Evolutionary conservation across 2,888 invertebrate genomes (phyloP), one percentile per base, ranked within the genome.

Genomic region (Rhaphigaster nebulosa): DNA sequence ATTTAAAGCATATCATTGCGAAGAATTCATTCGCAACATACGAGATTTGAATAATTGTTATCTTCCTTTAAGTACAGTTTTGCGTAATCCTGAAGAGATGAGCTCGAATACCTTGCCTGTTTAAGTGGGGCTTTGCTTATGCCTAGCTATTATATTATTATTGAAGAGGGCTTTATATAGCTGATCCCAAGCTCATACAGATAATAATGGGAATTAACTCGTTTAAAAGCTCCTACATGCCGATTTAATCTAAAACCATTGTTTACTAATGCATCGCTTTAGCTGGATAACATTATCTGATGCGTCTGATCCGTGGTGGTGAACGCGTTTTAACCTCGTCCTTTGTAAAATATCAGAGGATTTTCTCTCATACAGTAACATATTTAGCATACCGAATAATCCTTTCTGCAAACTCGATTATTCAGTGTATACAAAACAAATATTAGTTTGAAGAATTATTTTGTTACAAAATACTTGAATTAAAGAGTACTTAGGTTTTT

Each of bases 171-270:
- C 80, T 80, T 45, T 80, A 80, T 80, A 41, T 1, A 26, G 80
- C 80, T 80, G 3, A 80, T 26, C 80, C 80, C 41, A 3, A 8
- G 10, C 41, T n/a, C 80, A 26, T 23, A 41, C 8, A 26, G 26
- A 10, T 41, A 80, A 41, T 80, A 80, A 80, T 80, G 23, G 80
- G 80, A 41, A 80, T 80, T 80, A 80, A 80, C 41, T 80, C 13
- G 80, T 80, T 80, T 80, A 41, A 80, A 80, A 80, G 80, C 80
- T 45, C 41, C 8, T 80, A 26, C 20, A 41, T 80, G 26, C 80
- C 38, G 80, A 80, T 80, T 80, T 80, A 80, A 80, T 80, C 41
- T 41, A 41, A 26, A 80, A 80, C 80, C 80, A 80, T 45, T 41
- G 41, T 80, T 41, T 41, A 80, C 41, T 80, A 41, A 41, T 41